Conservation (phyloP, 2,113 vertebrate species). For the Platysteira castanea region DNA sequence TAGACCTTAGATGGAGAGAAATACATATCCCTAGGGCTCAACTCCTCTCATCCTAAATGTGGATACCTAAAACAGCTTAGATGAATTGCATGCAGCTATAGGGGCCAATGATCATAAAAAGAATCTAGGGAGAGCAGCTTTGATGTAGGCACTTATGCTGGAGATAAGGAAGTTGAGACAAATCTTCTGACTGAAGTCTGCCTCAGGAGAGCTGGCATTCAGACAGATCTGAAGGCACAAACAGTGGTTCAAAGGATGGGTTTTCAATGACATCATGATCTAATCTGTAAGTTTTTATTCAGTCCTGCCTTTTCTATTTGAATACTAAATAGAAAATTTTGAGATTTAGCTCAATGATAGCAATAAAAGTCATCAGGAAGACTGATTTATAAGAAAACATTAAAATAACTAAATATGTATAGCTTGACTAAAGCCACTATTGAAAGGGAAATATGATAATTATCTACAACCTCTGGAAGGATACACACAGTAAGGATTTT, state of each 20-base stretch:
- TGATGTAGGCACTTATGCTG: not conserved
- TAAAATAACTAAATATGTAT: constrained; percentile 47
- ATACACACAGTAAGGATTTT: not conserved
- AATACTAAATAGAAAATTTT: constrained; percentile 35
- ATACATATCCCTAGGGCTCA: not conserved
- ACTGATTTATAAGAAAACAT: constrained; percentile 27
- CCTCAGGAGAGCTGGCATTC: not conserved
- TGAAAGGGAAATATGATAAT: constrained; percentile 31
- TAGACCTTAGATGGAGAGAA: not conserved
- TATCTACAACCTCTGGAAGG: constrained; percentile 28
- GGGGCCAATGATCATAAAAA: not conserved
- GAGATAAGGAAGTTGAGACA: not conserved
- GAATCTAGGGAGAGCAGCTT: not conserved
- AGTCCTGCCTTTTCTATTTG: not conserved
- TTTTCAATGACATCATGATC: constrained; percentile 7
- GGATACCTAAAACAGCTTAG: not conserved
- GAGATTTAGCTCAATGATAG: constrained; percentile 13
- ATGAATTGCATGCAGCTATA: not conserved
- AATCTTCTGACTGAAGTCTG: not conserved
- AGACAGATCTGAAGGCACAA: not conserved
- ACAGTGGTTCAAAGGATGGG: not conserved
- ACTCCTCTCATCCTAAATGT: not conserved
- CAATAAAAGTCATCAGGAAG: not conserved
- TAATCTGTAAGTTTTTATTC: constrained; percentile 14
- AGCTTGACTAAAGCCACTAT: constrained; percentile 13